These are phyloP conservation scores for Phoenicopterus ruber DNA, from an alignment of 2,113 vertebrate species.

Conservation along the genomic window DNA sequence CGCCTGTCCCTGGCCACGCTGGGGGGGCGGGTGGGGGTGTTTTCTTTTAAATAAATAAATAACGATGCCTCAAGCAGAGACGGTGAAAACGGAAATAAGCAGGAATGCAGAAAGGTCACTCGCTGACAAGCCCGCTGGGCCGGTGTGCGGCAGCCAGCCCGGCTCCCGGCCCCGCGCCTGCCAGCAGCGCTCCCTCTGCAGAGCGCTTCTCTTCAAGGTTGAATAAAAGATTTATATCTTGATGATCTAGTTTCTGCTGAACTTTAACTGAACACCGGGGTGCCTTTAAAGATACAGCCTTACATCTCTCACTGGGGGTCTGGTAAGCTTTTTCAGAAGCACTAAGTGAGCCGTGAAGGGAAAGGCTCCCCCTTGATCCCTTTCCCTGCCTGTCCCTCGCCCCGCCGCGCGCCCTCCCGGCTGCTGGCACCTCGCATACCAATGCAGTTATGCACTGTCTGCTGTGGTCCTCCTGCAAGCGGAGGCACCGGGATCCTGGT, in stretches of 20 bases:
- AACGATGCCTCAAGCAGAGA: not conserved
- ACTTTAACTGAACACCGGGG: not conserved
- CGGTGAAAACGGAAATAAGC: not conserved
- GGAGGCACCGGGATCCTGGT: conserved; percentile 15
- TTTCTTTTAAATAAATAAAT: not conserved
- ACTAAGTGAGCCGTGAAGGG: accelerated
- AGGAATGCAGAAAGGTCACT: not conserved
- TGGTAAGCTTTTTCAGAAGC: not conserved
- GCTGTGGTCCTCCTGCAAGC: conserved; percentile 46
- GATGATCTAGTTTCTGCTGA: conserved; percentile 27
- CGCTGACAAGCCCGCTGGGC: not conserved
- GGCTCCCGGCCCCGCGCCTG: not conserved
- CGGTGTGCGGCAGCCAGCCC: not conserved
- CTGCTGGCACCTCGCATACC: conserved; percentile 47
- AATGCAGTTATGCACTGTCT: conserved; percentile 34
- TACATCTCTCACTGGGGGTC: not conserved
- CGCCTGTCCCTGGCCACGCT: not conserved
- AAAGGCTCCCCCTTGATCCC: not conserved
- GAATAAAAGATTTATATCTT: not conserved
- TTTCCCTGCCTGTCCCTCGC: not conserved
- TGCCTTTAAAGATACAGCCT: not conserved
- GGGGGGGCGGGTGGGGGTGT: not conserved
- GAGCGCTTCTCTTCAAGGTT: not conserved
- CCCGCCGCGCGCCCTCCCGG: not conserved
- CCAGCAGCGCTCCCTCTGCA: not conserved